Base-by-base conservation (phyloP, 2,113 vertebrate species). In the Leucopsar rothschildi region DNA sequence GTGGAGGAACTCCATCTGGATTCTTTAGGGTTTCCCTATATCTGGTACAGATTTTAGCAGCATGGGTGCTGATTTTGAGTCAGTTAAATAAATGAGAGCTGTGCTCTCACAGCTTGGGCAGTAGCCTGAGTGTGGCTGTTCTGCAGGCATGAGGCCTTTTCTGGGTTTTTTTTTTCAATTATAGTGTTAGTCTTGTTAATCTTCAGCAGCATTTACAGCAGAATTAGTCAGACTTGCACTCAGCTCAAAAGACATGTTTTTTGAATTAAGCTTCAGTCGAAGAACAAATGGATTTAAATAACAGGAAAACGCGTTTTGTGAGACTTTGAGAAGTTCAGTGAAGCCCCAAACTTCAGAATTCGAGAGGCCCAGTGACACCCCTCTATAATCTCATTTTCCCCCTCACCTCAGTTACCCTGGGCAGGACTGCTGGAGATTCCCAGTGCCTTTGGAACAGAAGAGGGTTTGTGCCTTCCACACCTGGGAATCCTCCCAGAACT, bases 141-240 rank as follows among this genome's bases (percentile, higher is more conserved):
- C 28, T 65, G 61, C 49, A 63, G 44, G n/a, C 59, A 28, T 15
- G 31, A 63, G 50, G 37, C 12, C 61, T 75, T 83, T 73, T 66
- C 64, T 29, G 23, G 4, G 4, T 9, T 53, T n/a, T 60, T 17
- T 20, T 17, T 49, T 22, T 44, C 29, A 92, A 12, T 73, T 59
- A 25, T 14, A 23, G 7, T 37, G 39, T 93, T 91, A 60, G 59
- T 87, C 86, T 88, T 73, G 55, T 90, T 91, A 82, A 59, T 71
- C 31, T 91, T 89, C 90, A 69, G 57, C 80, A 83, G 44, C 56
- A 44, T 72, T 86, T 78, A 53, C 55, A 92, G 3, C 31, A 4
- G 94, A 96, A 95, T 93, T 95, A 91, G 80, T 95, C 84, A 94
- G 93, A 68, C 50, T 94, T 75, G 61, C 82, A 81, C 40, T 93